Conservation (phyloP, 2,888 invertebrate genomes). For the Allolobophora icterica region DNA sequence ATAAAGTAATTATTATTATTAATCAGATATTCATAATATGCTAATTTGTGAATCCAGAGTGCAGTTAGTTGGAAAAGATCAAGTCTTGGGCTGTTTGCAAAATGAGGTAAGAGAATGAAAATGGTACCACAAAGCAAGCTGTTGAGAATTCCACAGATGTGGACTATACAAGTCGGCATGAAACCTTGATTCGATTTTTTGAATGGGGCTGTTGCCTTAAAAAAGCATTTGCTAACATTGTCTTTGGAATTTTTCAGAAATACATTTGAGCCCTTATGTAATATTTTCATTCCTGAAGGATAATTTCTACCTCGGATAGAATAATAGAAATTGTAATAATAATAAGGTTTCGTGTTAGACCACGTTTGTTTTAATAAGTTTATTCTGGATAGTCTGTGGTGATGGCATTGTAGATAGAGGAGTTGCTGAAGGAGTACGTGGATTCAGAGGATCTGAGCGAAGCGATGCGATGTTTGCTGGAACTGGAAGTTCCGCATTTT, state of each 20-base stretch:
- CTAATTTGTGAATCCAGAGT: not conserved
- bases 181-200: not conserved
- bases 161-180: not conserved
- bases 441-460: slow-evolving; percentile 81
- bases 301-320: too few species aligned
- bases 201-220: not conserved
- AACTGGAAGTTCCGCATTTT: slow-evolving; percentile 93
- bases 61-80: not conserved
- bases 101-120: not conserved
- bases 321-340: too few species aligned
- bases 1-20: slow-evolving; percentile 64
- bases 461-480: slow-evolving; percentile 82
- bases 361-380: not conserved
- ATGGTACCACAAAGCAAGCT: not conserved
- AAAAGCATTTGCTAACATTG: not conserved
- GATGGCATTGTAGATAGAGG: slow-evolving; percentile 75
- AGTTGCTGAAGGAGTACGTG: slow-evolving; percentile 82
- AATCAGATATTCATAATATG: not conserved
- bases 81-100: not conserved
- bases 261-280: too few species aligned
- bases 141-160: too few species aligned
- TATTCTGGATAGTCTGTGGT: not conserved
- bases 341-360: not conserved
- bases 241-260: too few species aligned
- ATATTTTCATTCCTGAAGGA: too few species aligned